Conservation (phyloP, 2,797 vertebrate genomes). For the Percopsis omiscomaycus region DNA sequence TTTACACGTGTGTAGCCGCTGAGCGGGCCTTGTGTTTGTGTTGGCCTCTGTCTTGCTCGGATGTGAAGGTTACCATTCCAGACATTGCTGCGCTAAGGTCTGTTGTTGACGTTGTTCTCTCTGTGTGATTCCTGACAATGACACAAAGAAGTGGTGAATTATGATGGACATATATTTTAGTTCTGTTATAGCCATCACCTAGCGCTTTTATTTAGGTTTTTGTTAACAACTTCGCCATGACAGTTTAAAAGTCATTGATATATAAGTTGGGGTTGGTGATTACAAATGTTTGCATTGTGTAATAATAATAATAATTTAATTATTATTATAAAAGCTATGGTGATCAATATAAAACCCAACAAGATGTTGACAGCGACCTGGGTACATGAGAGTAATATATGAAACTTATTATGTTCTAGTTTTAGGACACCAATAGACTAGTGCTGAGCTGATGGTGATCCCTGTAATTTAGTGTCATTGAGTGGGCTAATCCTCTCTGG, state of each 20-base stretch:
- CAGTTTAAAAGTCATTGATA: slow-evolving; percentile 39
- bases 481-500: slow-evolving; percentile 80
- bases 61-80: slow-evolving; percentile 76
- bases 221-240: slow-evolving; percentile 47
- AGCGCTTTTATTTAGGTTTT: slow-evolving; percentile 32
- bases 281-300: slow-evolving; percentile 42
- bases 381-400: background rate
- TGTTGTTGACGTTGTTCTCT: slow-evolving; percentile 61
- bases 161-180: slow-evolving; percentile 60
- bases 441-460: slow-evolving; percentile 79
- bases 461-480: slow-evolving; percentile 81
- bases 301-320: slow-evolving; percentile 15
- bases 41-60: slow-evolving; percentile 32
- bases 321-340: too few relatives aligned
- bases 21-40: slow-evolving; percentile 55
- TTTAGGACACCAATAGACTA: slow-evolving; percentile 69
- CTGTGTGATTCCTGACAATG: slow-evolving; percentile 61
- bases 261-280: slow-evolving; percentile 42
- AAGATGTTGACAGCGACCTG: background rate
- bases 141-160: slow-evolving; percentile 52
- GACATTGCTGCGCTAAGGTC: slow-evolving; percentile 67
- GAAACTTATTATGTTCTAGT: slow-evolving; percentile 38
- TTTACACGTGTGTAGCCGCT: slow-evolving; percentile 63
- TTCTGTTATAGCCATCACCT: slow-evolving; percentile 38
- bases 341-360: too few relatives aligned